Percentiles rank a stretch among this genome's conserved stretches.
phyloP scores from a whole-genome alignment of 2,888 invertebrate genomes.

The Anthoptus insignis region DNA sequence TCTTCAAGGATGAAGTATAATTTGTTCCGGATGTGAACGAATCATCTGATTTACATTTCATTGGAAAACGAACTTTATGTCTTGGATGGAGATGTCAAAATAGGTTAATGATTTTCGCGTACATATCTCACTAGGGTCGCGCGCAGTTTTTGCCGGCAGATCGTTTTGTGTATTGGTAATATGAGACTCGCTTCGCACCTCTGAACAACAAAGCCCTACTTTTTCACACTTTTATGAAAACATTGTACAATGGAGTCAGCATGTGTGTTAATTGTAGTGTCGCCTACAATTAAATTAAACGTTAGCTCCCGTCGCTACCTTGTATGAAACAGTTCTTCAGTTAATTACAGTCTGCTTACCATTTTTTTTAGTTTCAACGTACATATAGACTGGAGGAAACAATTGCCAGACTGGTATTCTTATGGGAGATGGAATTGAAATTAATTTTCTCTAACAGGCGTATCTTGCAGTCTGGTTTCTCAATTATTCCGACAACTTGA shows the following conservation, averaged over 20 bases:
- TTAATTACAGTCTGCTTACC: conserved; percentile 35
- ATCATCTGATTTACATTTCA: conserved; percentile 54
- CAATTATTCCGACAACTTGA: conserved; percentile 38
- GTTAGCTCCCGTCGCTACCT: conserved; percentile 40
- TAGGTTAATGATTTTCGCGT: conserved; percentile 44
- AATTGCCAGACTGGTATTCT: conserved; percentile 26
- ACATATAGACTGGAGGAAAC: conserved; percentile 16
- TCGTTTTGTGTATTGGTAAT: conserved; percentile 83
- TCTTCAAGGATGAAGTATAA: conserved; percentile 80
- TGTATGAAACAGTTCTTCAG: conserved; percentile 32
- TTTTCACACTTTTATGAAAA: conserved; percentile 78
- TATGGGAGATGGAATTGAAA: conserved; percentile 25
- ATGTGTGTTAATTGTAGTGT: conserved; percentile 64
- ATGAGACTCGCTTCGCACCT: conserved; percentile 82
- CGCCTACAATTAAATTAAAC: conserved; percentile 62
- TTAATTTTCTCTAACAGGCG: conserved; percentile 33
- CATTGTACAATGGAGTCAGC: conserved; percentile 61
- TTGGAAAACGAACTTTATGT: conserved; percentile 59
- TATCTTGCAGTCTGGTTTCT: conserved; percentile 34
- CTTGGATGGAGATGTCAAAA: conserved; percentile 56
- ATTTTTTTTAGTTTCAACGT: conserved; percentile 26
- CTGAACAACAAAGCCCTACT: conserved; percentile 76
- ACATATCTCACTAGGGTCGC: conserved; percentile 48
- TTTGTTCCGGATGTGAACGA: conserved; percentile 62
- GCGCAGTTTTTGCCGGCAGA: conserved; percentile 62